Percentiles rank a stretch among this genome's conserved stretches.
Evolutionary conservation across 2,888 invertebrate species (phyloP).

Genomic region (Quadroppia sp.): DNA sequence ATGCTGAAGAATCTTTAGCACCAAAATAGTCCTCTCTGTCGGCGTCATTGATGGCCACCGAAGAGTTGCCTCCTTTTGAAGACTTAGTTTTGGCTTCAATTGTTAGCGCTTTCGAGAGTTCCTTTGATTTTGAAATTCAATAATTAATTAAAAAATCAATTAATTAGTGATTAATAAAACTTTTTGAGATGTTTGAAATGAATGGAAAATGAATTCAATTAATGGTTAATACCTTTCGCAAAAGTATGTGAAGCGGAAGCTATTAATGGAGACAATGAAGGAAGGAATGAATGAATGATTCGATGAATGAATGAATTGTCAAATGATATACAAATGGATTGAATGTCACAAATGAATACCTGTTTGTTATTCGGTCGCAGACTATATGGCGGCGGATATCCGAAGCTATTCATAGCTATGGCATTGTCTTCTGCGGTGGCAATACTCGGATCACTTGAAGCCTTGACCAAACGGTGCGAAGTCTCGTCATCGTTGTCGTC

Average conservation of each 20-base stretch:
- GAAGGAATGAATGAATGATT: slow-evolving; percentile 18
- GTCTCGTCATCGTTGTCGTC: slow-evolving; percentile 45
- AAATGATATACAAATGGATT: background rate
- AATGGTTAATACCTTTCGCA: slow-evolving; percentile 38
- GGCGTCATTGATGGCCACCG: background rate
- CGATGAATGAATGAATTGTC: slow-evolving; percentile 1
- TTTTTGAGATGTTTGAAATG: background rate
- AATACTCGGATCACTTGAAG: slow-evolving; percentile 90
- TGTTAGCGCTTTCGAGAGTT: slow-evolving; percentile 40
- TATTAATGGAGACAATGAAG: slow-evolving; percentile 2
- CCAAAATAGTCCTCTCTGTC: slow-evolving; percentile 41
- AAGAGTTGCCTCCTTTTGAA: background rate
- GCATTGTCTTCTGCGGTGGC: slow-evolving; percentile 76
- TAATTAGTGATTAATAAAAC: no score
- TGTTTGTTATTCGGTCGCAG: slow-evolving; percentile 31
- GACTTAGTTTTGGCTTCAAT: slow-evolving; percentile 35
- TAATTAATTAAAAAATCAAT: background rate
- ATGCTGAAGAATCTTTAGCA: slow-evolving; percentile 31
- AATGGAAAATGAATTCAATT: background rate
- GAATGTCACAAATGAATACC: background rate
- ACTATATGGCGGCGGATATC: slow-evolving; percentile 38
- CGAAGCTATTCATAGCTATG: slow-evolving; percentile 20
- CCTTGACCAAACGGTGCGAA: slow-evolving; percentile 61
- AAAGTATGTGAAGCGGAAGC: slow-evolving; percentile 30
- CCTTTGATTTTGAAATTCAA: slow-evolving; percentile 38